phyloP scores from a whole-genome alignment of 2,113 vertebrate species.

The Burhinus oedicnemus region DNA sequence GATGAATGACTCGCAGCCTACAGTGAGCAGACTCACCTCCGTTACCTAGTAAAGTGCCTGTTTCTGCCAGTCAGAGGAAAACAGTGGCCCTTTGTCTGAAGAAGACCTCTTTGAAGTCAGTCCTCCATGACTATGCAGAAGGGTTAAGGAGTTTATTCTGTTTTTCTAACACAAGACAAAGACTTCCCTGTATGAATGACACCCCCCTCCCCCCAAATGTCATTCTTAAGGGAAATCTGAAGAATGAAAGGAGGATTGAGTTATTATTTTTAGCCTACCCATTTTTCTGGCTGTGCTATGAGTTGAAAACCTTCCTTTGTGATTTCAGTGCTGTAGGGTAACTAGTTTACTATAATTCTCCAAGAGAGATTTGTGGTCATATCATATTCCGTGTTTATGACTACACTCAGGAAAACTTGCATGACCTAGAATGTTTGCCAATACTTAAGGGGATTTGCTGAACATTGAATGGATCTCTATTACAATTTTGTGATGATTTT shows the following conservation, averaged over 20 bases:
- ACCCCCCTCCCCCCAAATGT: not conserved
- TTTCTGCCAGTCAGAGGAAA: not conserved
- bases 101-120: not conserved
- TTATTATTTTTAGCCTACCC: not conserved
- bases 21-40: not conserved
- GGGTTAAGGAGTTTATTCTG: not conserved
- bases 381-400: not conserved
- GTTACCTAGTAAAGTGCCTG: not conserved
- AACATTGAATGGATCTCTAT: not conserved
- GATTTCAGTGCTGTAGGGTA: not conserved
- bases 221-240: not conserved
- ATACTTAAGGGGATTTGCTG: not conserved
- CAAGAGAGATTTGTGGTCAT: not conserved
- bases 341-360: not conserved
- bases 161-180: not conserved
- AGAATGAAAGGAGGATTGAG: not conserved
- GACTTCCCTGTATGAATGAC: not conserved
- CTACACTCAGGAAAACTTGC: not conserved
- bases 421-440: not conserved
- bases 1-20: not conserved
- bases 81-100: not conserved
- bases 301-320: not conserved
- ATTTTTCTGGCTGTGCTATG: not conserved
- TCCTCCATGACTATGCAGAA: not conserved
- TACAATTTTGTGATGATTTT: not conserved